A percentile compares a stretch with the other conserved stretches of the same genome.
Evolutionary conservation across 2,797 vertebrate genomes (phyloP).

Genomic region (Acanthornis magna): DNA sequence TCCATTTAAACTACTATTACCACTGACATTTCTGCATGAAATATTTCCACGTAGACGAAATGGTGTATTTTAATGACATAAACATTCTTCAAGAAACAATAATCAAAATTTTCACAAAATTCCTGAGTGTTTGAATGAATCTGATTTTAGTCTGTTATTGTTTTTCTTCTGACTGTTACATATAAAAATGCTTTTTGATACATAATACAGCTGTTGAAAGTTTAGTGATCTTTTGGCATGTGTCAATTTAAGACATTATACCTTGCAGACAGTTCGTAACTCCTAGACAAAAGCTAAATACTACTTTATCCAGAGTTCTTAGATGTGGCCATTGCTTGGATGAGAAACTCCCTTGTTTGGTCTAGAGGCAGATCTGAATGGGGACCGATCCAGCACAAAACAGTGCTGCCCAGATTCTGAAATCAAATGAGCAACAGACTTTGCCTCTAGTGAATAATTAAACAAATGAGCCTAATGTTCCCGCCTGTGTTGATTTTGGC

Average conservation of each 20-base stretch:
- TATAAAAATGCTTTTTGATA: conserved; percentile 4
- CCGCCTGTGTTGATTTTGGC: conserved; percentile 30
- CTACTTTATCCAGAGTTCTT: conserved; percentile 31
- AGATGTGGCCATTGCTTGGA: conserved; percentile 54
- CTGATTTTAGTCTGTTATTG: background rate
- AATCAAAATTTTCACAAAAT: background rate
- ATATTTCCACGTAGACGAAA: background rate
- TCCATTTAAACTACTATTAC: background rate
- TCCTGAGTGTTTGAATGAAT: background rate
- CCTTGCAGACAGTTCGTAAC: conserved; percentile 23
- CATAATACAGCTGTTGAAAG: conserved; percentile 9
- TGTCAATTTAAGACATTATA: conserved; percentile 37
- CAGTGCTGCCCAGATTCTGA: conserved; percentile 6
- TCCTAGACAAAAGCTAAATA: conserved; percentile 64
- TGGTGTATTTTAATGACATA: background rate
- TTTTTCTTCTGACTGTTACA: background rate
- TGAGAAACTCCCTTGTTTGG: conserved; percentile 51
- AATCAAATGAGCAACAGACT: conserved; percentile 33
- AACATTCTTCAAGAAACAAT: background rate
- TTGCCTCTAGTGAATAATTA: conserved; percentile 53
- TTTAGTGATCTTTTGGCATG: conserved; percentile 6
- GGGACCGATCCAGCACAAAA: background rate
- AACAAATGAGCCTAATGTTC: conserved; percentile 52
- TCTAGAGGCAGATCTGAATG: conserved; percentile 38
- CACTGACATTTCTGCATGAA: background rate